phyloP scores from a whole-genome alignment of 2,888 invertebrate species.

The Netelia inedita region DNA sequence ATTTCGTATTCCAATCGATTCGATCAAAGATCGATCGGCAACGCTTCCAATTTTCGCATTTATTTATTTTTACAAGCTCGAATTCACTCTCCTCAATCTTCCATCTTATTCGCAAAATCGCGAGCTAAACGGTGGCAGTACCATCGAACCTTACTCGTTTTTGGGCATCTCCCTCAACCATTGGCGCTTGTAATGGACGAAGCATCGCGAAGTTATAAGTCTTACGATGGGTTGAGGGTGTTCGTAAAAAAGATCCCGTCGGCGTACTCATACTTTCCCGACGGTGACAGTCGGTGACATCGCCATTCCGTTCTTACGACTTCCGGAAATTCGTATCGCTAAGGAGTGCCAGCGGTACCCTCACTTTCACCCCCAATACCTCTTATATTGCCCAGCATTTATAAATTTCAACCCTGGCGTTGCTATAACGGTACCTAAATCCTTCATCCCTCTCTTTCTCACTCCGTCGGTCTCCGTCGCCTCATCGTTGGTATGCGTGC shows the following conservation, averaged over 20 bases:
- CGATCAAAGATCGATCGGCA: too few relatives aligned
- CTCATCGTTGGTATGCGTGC: neutral
- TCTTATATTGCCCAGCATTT: constrained; percentile 11
- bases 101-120: neutral
- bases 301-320: constrained; percentile 48
- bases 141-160: neutral
- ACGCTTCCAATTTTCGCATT: too few relatives aligned
- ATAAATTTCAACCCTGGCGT: constrained; percentile 31
- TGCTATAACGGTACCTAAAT: constrained; percentile 3
- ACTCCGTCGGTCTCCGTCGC: constrained; percentile 12
- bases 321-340: constrained; percentile 3
- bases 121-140: neutral
- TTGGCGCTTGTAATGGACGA: neutral
- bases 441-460: constrained; percentile 3
- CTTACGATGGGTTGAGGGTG: neutral
- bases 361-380: constrained; percentile 9
- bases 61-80: too few relatives aligned
- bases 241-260: constrained; percentile 3
- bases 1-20: too few relatives aligned
- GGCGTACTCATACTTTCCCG: neutral
- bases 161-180: neutral
- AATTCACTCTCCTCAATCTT: too few relatives aligned
- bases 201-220: neutral
- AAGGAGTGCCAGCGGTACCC: neutral
- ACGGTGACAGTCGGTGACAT: constrained; percentile 65